Percentiles rank a stretch among this genome's conserved stretches.
phyloP scores from a whole-genome alignment of 2,888 invertebrate species.

The Parnassius orleans region DNA sequence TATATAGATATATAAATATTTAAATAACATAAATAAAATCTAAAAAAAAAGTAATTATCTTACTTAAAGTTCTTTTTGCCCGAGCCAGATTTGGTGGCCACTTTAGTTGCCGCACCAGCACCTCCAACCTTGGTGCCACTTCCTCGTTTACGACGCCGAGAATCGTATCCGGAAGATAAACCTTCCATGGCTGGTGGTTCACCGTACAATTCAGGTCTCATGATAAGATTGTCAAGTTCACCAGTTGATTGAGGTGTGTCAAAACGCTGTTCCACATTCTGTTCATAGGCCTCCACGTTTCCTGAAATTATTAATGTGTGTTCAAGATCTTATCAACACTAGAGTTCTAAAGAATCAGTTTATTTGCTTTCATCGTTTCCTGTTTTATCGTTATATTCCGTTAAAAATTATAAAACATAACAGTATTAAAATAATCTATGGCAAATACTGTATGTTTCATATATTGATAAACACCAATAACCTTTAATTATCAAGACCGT shows the following conservation, averaged over 20 bases:
- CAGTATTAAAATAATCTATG: too few species aligned
- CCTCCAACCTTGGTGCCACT: constrained; percentile 73
- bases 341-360: too few species aligned
- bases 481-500: too few species aligned
- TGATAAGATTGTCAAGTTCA: constrained; percentile 81
- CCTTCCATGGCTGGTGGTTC: constrained; percentile 79
- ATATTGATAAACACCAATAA: too few species aligned
- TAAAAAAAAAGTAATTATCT: constrained; percentile 34
- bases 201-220: constrained; percentile 82
- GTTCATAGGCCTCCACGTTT: constrained; percentile 69
- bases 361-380: too few species aligned
- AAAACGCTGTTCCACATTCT: constrained; percentile 64
- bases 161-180: constrained; percentile 59
- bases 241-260: constrained; percentile 60
- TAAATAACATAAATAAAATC: background rate
- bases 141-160: constrained; percentile 68
- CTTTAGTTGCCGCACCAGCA: constrained; percentile 73
- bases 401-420: too few species aligned
- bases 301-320: constrained; percentile 46
- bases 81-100: constrained; percentile 70
- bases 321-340: background rate
- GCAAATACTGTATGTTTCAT: too few species aligned
- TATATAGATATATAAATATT: constrained; percentile 1
- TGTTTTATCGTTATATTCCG: too few species aligned
- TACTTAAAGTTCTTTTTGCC: constrained; percentile 75